phyloP scores from a whole-genome alignment of 2,888 invertebrate species.

The Maniola hyperantus region DNA sequence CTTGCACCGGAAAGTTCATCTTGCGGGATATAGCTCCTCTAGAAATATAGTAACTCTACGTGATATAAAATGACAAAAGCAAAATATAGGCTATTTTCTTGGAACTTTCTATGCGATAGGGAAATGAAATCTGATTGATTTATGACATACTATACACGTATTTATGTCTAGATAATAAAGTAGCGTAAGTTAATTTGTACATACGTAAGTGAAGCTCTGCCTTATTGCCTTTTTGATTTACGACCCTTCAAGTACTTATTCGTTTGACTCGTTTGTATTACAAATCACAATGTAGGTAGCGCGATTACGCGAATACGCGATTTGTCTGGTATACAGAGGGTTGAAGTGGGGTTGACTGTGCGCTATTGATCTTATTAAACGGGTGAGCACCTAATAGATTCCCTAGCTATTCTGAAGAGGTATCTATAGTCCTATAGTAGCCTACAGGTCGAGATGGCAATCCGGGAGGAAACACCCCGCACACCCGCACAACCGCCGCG shows the following conservation, averaged over 20 bases:
- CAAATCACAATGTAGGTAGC: background rate
- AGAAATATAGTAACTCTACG: background rate
- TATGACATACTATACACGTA: background rate
- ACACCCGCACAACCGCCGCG: too few relatives aligned
- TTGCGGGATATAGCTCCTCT: background rate
- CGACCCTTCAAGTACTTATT: background rate
- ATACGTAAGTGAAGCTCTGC: conserved; percentile 6
- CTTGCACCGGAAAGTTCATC: background rate
- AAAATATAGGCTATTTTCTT: conserved; percentile 23
- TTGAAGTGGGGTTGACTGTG: background rate
- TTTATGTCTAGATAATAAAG: conserved; percentile 11
- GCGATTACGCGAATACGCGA: too few relatives aligned
- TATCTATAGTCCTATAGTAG: too few relatives aligned
- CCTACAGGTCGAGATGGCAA: too few relatives aligned
- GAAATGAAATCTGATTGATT: conserved; percentile 9
- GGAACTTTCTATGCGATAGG: conserved; percentile 15
- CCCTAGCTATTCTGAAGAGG: conserved; percentile 22
- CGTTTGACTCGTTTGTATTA: conserved; percentile 3
- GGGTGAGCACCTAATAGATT: background rate
- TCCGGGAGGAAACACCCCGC: too few relatives aligned
- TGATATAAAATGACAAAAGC: conserved; percentile 8
- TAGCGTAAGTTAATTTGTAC: background rate
- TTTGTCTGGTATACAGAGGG: conserved; percentile 3
- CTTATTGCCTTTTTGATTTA: conserved; percentile 12
- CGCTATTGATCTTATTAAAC: conserved; percentile 8